Evolutionary conservation across 2,888 invertebrate species (phyloP).

Genomic region (Metalampra italica): DNA sequence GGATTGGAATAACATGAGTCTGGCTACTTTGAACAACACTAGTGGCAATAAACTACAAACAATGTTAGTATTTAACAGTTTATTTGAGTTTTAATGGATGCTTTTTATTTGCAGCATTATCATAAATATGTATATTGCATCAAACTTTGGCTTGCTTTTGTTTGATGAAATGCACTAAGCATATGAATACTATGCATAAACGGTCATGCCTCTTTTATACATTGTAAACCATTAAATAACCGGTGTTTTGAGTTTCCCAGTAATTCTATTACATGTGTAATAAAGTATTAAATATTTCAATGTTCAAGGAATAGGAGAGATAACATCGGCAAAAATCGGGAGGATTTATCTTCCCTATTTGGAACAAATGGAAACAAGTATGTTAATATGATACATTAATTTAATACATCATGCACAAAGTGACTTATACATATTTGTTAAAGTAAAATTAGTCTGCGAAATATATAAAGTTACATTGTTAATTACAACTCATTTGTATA

Average conservation of each 20-base stretch:
- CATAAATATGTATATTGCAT: background rate
- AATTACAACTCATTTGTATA: background rate
- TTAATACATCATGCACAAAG: constrained; percentile 20
- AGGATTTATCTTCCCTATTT: constrained; percentile 61
- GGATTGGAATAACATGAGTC: constrained; percentile 70
- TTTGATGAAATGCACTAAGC: too few relatives aligned
- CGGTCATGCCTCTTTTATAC: background rate
- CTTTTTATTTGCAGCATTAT: too few relatives aligned
- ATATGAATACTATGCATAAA: too few relatives aligned
- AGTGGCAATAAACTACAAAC: constrained; percentile 59
- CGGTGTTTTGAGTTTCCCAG: background rate
- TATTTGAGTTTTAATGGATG: constrained; percentile 3
- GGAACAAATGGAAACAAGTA: constrained; percentile 72
- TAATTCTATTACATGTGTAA: background rate
- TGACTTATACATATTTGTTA: constrained; percentile 53
- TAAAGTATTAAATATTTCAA: constrained; percentile 32
- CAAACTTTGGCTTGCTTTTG: background rate
- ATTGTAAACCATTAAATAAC: background rate
- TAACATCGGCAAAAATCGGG: constrained; percentile 64
- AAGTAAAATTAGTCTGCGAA: constrained; percentile 10
- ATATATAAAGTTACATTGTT: background rate
- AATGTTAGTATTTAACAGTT: constrained; percentile 52
- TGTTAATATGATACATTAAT: constrained; percentile 41
- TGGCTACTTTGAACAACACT: constrained; percentile 66
- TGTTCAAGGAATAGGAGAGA: constrained; percentile 71